Evolutionary conservation across 92 coral and sea anemone species (phyloP), one percentile per base, ranked within the genome.

Genomic region (Porites divaricata): DNA sequence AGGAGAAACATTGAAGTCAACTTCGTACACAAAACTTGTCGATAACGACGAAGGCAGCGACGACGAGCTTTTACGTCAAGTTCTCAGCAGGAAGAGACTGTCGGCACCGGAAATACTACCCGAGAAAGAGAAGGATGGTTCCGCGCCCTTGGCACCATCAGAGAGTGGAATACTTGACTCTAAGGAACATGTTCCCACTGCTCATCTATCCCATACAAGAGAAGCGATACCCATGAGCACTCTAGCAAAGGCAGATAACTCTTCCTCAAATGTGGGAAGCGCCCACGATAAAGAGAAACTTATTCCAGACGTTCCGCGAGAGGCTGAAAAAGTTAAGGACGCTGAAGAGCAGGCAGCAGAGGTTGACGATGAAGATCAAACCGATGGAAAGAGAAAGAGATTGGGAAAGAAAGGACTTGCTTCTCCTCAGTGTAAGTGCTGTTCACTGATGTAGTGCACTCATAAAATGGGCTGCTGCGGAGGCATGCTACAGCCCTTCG

Each of bases 101-200:
- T 82, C 86, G 14, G 86, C 63, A 21, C 86, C 86, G 28, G 86
- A 82, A 63, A 69, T 82, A 23, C 79, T 82, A 19, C 86, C 86
- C 13, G 86, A 82, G 61, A 82, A 72, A 53, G 86, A 82, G 62
- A 82, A 59, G n/a, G 86, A 82, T 16, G 86, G 86, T 63, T 73
- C 86, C 19, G 86, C 86, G 4, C 86, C 86, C 17, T 82, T 82
- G 53, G 86, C 86, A 35, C 59, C 79, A 8, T 82, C 86, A 19
- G 86, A 82, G 63, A 75, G 86, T 72, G 86, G 86, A 72, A 62
- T 82, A 11, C 72, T 72, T 4, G 86, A 82, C 63, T 74, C 86
- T 22, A 64, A 68, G 25, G 84, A 79, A 28, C 84, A 67, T 45
- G 24, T 79, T 41, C 9, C 23, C 9, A 2, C 62, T 10, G 71